Conservation (phyloP, 23 tunicate species). For the Ciona savignyi region DNA sequence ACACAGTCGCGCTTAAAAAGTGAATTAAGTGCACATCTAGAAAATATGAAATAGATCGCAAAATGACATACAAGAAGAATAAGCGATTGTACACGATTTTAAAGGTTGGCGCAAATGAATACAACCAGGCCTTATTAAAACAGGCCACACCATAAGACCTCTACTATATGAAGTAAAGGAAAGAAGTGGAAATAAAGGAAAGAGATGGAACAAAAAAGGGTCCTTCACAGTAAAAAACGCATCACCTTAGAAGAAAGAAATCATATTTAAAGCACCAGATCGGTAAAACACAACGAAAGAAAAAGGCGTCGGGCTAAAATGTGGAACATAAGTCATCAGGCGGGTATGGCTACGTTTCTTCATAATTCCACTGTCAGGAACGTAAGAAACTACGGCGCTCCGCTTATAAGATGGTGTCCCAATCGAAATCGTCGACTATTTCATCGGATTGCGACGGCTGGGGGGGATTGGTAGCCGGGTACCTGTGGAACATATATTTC, state of each 20-base stretch:
- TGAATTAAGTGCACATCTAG: too few species aligned
- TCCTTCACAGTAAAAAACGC: background rate
- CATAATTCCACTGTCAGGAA: background rate
- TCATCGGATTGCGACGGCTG: slow-evolving; percentile 23
- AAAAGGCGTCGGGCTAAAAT: background rate
- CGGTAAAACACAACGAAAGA: background rate
- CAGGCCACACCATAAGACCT: too few species aligned
- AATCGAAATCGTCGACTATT: slow-evolving; percentile 54
- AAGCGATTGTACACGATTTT: too few species aligned
- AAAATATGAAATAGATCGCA: too few species aligned
- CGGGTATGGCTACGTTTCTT: background rate
- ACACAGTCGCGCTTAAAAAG: too few species aligned
- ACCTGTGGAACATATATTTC: background rate
- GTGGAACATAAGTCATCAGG: background rate
- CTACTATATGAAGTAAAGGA: too few species aligned
- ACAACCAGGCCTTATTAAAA: too few species aligned
- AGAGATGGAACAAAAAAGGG: background rate
- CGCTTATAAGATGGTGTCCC: slow-evolving; percentile 41
- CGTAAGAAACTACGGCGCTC: background rate
- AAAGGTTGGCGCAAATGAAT: too few species aligned
- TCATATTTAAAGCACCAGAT: background rate
- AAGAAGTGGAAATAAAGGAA: background rate
- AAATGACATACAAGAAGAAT: too few species aligned
- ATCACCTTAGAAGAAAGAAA: background rate
- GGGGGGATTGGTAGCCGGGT: background rate